Evolutionary conservation across 2,888 invertebrate genomes (phyloP).

Genomic region (Bugulina stolonifera): DNA sequence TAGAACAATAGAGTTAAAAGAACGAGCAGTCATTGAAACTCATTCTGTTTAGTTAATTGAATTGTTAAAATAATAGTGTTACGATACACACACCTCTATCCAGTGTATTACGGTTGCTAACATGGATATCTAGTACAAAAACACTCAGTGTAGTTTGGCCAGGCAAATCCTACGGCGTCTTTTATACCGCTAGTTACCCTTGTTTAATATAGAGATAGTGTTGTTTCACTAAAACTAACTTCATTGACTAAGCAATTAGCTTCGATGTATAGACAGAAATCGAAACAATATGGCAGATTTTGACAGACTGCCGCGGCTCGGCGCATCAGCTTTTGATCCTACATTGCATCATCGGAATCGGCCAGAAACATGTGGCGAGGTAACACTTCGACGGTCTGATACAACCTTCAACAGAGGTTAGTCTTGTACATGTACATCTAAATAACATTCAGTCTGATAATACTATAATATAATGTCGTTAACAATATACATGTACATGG

Average conservation of each 20-base stretch:
- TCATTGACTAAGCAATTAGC: no score
- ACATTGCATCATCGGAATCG: not conserved
- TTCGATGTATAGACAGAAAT: no score
- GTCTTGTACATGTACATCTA: no score
- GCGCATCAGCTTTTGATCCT: constrained; percentile 14
- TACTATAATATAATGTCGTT: no score
- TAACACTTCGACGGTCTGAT: not conserved
- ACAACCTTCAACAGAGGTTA: not conserved
- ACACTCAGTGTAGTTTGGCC: no score
- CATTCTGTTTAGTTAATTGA: not conserved
- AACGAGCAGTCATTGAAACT: not conserved
- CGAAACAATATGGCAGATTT: constrained; percentile 12
- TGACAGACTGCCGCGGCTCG: constrained; percentile 11
- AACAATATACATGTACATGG: no score
- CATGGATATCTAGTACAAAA: not conserved
- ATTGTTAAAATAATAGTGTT: not conserved
- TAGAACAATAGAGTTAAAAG: not conserved
- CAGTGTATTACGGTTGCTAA: not conserved
- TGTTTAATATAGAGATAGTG: no score
- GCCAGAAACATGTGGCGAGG: not conserved
- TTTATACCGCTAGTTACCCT: no score
- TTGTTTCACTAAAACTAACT: no score
- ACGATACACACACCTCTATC: not conserved
- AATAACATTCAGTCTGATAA: no score
- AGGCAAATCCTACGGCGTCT: no score